A percentile compares a stretch with the other conserved stretches of the same genome.
These are phyloP conservation scores for Idaea dimidiata DNA, from an alignment of 2,888 invertebrate species.

Conservation along the genomic window DNA sequence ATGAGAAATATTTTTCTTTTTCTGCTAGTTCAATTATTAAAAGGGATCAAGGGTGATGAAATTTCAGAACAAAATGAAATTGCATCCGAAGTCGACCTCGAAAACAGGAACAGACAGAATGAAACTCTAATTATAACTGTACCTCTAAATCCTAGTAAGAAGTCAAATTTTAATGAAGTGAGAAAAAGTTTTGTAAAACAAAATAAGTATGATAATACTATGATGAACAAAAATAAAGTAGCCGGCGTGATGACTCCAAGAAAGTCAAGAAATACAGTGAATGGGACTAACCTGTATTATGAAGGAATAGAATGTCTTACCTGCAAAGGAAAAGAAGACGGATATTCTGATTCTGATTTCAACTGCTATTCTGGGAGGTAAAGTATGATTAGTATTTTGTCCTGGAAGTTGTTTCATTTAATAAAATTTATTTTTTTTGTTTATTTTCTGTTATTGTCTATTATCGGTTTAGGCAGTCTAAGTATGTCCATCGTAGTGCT, in stretches of 20 bases:
- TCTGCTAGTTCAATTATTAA: conserved; percentile 43
- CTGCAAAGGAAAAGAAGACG: conserved; percentile 40
- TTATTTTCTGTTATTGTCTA: neutral
- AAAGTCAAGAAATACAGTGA: conserved; percentile 29
- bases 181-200: conserved; percentile 34
- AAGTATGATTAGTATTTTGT: conserved; percentile 29
- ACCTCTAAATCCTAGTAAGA: conserved; percentile 30
- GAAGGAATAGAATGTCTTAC: conserved; percentile 39
- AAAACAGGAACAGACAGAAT: conserved; percentile 32
- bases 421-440: neutral
- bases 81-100: conserved; percentile 31
- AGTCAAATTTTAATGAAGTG: conserved; percentile 38
- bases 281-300: conserved; percentile 10
- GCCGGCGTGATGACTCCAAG: conserved; percentile 24
- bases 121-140: conserved; percentile 36
- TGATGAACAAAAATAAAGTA: conserved; percentile 21
- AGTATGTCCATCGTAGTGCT: too few relatives aligned
- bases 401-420: conserved; percentile 4
- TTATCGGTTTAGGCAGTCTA: too few relatives aligned
- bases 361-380: conserved; percentile 50
- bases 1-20: conserved; percentile 34
- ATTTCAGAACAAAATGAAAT: conserved; percentile 41
- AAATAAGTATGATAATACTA: conserved; percentile 34
- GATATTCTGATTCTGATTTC: conserved; percentile 27
- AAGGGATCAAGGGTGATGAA: conserved; percentile 31